Base-by-base conservation (phyloP, 2,113 vertebrate species). In the Melanerpes formicivorus region DNA sequence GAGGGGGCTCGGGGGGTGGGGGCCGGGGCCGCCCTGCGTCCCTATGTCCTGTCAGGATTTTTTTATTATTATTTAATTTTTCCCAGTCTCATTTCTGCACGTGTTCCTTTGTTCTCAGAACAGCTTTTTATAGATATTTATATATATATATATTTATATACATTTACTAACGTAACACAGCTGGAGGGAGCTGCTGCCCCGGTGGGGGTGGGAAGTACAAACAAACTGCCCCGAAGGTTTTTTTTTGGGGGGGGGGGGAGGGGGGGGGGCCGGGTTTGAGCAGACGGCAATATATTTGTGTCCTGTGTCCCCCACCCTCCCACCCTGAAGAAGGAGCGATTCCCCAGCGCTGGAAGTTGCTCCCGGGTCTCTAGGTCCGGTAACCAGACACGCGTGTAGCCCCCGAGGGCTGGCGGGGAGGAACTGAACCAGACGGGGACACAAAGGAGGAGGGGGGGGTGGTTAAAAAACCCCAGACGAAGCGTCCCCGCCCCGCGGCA, bases 351-450 rank as follows among this genome's bases (percentile, higher is more conserved):
- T 87, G 82, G 80, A 87, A 90, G 92, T 84, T 83, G 88, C 69
- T 83, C 44, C 75, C 76, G 85, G 86, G 23, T 59, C 21, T 59
- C 18, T 52, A 88, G 84, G 58, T 76, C 84, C 84, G 92, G 97
- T 97, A 97, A 97, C 95, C 96, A 97, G 98, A 98, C 96, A 97
- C 96, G 97, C 85, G 94, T 93, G 95, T 96, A 59, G 97, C 46
- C 46, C 98, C 97, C 93, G 95, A 96, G 97, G 96, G 92, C 90
- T 96, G 95, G 96, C 96, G 97, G 95, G 96, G 97, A 98, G 98
- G 98, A 98, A 99, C 98, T 98, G 96, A 98, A 97, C 98, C 98
- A 99, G 99, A 99, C 98, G 98, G 75, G 98, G 98, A 99, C 98
- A 99, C 88, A 99, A 99, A 98, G 98, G 98, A 90, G 95, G 97